These are phyloP conservation scores for Dufourea novaeangliae DNA, from an alignment of 1,140 invertebrate genomes.

Conservation along the genomic window DNA sequence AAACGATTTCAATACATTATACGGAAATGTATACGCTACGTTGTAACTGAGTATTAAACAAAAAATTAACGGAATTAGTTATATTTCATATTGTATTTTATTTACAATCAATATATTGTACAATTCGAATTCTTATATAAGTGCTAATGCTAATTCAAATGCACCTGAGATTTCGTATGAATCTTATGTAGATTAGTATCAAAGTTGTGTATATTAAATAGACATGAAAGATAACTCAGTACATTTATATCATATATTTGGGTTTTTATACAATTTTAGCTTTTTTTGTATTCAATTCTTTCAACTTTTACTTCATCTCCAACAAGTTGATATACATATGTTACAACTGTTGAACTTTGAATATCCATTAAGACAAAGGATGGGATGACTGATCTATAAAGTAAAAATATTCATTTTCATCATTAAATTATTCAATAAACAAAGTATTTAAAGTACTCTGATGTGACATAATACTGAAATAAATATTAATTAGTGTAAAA, in stretches of 20 bases:
- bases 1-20: neutral
- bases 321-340: conserved; percentile 98
- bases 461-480: too few species aligned
- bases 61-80: neutral
- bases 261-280: conserved; percentile 78
- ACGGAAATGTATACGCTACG: neutral
- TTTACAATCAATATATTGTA: conserved; percentile 50
- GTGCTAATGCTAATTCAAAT: conserved; percentile 27
- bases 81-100: conserved; percentile 43
- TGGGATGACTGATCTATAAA: conserved; percentile 92
- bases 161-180: conserved; percentile 14
- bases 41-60: neutral
- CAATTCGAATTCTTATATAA: conserved; percentile 34
- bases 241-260: conserved; percentile 9
- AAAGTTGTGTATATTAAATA: conserved; percentile 13
- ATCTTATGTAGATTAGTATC: conserved; percentile 15
- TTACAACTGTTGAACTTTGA: conserved; percentile 98
- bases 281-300: conserved; percentile 98
- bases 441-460: neutral
- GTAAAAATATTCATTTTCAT: conserved; percentile 10
- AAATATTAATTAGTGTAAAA: neutral
- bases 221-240: neutral
- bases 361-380: conserved; percentile 99
- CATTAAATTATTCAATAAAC: neutral
- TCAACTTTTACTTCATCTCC: conserved; percentile 99